Evolutionary conservation across 2,888 invertebrate genomes (phyloP).

Genomic region (Eupithecia vulgata): DNA sequence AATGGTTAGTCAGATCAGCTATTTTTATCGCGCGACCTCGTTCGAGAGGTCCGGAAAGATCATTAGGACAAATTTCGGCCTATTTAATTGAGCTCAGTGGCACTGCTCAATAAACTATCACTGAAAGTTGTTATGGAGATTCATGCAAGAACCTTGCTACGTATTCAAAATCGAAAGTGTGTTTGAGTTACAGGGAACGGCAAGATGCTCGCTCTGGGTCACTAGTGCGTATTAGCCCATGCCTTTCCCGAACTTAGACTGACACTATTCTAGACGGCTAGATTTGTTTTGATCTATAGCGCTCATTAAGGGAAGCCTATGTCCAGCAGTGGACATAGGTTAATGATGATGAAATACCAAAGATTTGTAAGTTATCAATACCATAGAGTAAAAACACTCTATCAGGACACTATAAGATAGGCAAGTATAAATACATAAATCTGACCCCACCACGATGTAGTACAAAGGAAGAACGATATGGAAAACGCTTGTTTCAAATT

Average conservation of each 20-base stretch:
- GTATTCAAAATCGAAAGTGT: not conserved
- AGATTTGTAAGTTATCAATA: not conserved
- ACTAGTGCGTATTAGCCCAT: not conserved
- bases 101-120: not conserved
- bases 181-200: not conserved
- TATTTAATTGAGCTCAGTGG: slow-evolving; percentile 5
- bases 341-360: no score
- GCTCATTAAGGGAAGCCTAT: no score
- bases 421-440: not conserved
- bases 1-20: slow-evolving; percentile 47
- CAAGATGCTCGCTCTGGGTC: not conserved
- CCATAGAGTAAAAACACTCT: no score
- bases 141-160: no score
- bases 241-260: no score
- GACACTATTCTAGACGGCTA: not conserved
- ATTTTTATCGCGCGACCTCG: slow-evolving; percentile 50
- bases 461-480: not conserved
- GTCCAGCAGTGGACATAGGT: no score
- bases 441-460: not conserved
- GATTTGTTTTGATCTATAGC: not conserved
- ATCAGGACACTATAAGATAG: not conserved
- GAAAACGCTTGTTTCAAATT: not conserved
- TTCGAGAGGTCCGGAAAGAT: slow-evolving; percentile 38
- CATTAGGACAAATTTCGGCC: slow-evolving; percentile 33
- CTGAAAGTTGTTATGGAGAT: no score